A percentile compares a stretch with the other conserved stretches of the same genome.
Conservation (phyloP, 2,113 vertebrate species). For the Plectropomus leopardus region DNA sequence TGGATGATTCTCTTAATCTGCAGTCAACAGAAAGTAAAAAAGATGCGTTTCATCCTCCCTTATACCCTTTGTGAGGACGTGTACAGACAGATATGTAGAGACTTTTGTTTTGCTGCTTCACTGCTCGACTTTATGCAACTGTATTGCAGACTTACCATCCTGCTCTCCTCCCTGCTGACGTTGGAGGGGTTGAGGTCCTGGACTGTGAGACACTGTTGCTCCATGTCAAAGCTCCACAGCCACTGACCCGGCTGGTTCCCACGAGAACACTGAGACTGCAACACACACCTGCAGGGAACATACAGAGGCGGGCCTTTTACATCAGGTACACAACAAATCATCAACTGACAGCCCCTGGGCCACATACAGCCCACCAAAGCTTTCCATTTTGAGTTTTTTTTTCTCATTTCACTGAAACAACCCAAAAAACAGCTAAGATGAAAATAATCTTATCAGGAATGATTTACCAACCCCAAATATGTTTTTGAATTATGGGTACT, state of each 20-base stretch:
- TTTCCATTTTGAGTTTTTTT: too few relatives aligned
- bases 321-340: not conserved
- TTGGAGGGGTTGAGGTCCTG: conserved; percentile 90
- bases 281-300: conserved; percentile 86
- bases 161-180: conserved; percentile 92
- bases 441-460: too few relatives aligned
- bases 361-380: too few relatives aligned
- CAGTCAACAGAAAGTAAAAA: not conserved
- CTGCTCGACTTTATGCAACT: not conserved
- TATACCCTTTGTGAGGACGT: not conserved
- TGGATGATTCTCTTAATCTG: not conserved
- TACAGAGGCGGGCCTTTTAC: not conserved
- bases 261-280: conserved; percentile 87
- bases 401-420: too few relatives aligned
- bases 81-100: not conserved
- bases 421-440: too few relatives aligned
- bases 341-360: too few relatives aligned
- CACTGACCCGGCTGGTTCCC: conserved; percentile 88
- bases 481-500: too few relatives aligned
- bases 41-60: not conserved
- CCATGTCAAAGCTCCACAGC: conserved; percentile 96
- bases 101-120: not conserved
- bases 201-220: conserved; percentile 88
- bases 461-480: too few relatives aligned
- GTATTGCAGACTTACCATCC: conserved; percentile 80